Base-by-base conservation (phyloP, 35 echinoderm and acorn worm genomes). In the Nesometra sesokonis region DNA sequence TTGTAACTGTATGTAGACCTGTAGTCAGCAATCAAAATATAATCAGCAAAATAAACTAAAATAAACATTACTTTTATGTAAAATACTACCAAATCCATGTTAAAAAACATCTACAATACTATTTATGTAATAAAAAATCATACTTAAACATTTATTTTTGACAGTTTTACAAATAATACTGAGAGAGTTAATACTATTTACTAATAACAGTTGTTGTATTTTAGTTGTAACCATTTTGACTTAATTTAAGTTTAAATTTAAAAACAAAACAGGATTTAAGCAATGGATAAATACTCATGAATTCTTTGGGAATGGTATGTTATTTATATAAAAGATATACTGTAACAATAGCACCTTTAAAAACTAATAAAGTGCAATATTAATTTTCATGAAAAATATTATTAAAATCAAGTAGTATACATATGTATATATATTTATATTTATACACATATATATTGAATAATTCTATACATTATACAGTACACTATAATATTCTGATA, bases 371-470 rank as follows among this genome's bases (percentile, higher is more conserved):
- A 19, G 52, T 67, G 52, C 52, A 67, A 67, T 27, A 67, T 67
- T 1, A 43, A 43, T 43, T 4, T 43, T 7, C 2, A 67, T 27
- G 23, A 67, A 67, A 67, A 67, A 43, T 43, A 43, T 4, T 43
- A 67, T n/a, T n/a, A 67, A 67, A 67, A 9, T 19, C 9, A 67
- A 67, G 9, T 17, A 67, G 9, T 33, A 80, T 13, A 19, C 3
- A 80, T 80, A 32, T 80, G 32, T 80, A 33, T 80, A 80, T 80
- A 80, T 80, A 80, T 80, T 11, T 80, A 80, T 80, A 80, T 32
- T 13, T 80, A 80, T 80, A 80, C 27, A 80, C 27, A 80, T 80
- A 80, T 80, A 80, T 32, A 80, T 80, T 34, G 13, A 80, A 80
- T 32, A 80, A 34, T 34, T 80, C 5, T 80, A 80, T 80, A 80